These are phyloP conservation scores for Numenius arquata DNA, from an alignment of 2,113 vertebrate species.

Conservation along the genomic window DNA sequence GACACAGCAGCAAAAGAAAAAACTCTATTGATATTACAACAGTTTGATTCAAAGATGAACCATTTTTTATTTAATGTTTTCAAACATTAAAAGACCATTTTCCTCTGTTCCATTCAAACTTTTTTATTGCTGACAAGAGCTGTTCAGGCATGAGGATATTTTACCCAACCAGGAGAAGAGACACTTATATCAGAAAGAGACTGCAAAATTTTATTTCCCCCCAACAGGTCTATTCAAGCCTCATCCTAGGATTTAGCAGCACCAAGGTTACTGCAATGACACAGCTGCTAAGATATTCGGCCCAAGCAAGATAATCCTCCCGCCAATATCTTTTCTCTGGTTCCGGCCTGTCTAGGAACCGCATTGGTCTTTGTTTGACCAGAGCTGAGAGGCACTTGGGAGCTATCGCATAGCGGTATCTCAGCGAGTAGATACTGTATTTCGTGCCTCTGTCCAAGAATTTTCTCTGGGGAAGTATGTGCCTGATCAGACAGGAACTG, in stretches of 20 bases:
- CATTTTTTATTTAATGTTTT: neutral
- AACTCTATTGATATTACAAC: neutral
- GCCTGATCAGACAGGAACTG: neutral
- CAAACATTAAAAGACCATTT: neutral
- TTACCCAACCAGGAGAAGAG: neutral
- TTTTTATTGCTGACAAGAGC: neutral
- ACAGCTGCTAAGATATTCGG: neutral
- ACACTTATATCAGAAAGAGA: neutral
- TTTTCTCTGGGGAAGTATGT: neutral
- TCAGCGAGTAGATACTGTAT: neutral
- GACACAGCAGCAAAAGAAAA: neutral
- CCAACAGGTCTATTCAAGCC: neutral
- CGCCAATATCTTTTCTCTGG: neutral
- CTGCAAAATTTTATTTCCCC: neutral
- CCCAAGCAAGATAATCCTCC: neutral
- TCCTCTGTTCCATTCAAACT: neutral
- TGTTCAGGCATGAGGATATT: neutral
- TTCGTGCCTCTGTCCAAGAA: neutral
- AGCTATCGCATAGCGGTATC: neutral
- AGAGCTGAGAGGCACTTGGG: neutral
- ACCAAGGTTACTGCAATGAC: neutral
- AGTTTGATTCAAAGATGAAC: neutral
- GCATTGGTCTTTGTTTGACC: neutral
- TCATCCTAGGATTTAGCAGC: neutral
- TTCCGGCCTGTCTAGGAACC: conserved; percentile 20